Evolutionary conservation across 2,888 invertebrate genomes (phyloP).

Genomic region (Epinotia nisella): DNA sequence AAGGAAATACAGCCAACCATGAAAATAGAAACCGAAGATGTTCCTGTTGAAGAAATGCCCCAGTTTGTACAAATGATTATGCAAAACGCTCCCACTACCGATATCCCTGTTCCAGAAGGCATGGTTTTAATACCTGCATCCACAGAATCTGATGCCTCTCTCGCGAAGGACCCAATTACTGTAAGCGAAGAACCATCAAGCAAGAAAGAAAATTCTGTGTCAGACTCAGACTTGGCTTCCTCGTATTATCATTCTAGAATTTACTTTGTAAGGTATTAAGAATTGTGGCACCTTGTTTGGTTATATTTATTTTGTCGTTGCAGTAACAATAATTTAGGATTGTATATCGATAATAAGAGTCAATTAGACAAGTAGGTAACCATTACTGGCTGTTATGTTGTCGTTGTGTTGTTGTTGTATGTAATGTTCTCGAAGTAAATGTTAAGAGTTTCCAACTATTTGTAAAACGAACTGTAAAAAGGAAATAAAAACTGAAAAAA

Average conservation of each 20-base stretch:
- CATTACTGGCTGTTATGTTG: conserved; percentile 24
- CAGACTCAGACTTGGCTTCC: conserved; percentile 75
- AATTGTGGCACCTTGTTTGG: conserved; percentile 31
- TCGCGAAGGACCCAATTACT: conserved; percentile 44
- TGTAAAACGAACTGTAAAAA: conserved; percentile 26
- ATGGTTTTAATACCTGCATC: conserved; percentile 23
- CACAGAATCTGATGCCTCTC: neutral
- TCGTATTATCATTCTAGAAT: conserved; percentile 73
- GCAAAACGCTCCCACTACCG: conserved; percentile 43
- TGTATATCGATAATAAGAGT: conserved; percentile 34
- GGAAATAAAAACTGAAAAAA: neutral
- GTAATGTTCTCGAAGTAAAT: conserved; percentile 34
- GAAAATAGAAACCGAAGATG: conserved; percentile 53
- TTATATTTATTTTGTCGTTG: conserved; percentile 41
- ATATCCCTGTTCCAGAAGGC: conserved; percentile 45
- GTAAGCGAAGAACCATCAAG: conserved; percentile 49
- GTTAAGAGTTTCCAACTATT: conserved; percentile 28
- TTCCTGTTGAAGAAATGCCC: conserved; percentile 55
- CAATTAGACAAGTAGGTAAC: conserved; percentile 15
- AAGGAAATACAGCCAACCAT: conserved; percentile 44
- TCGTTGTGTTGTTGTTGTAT: too few relatives aligned
- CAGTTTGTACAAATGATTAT: conserved; percentile 55
- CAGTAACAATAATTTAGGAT: conserved; percentile 45
- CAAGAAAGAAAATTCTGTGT: conserved; percentile 52
- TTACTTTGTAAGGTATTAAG: conserved; percentile 67